phyloP scores from a whole-genome alignment of 2,888 invertebrate species.

The Meteorus cinctellus region DNA sequence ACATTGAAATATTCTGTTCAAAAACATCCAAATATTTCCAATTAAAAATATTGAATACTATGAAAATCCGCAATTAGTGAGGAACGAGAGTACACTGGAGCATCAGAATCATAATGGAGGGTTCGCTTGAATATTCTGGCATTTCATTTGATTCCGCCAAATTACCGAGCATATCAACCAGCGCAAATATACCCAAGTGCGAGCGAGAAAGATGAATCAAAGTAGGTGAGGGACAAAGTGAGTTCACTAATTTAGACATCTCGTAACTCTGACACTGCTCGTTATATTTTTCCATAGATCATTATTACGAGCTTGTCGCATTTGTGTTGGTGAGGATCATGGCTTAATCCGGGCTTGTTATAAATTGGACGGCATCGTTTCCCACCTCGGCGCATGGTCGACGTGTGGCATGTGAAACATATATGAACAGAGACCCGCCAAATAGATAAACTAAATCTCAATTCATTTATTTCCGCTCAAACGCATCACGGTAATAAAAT shows the following conservation, averaged over 20 bases:
- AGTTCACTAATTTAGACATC: conserved; percentile 62
- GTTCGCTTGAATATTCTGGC: conserved; percentile 21
- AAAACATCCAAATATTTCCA: background rate
- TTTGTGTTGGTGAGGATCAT: conserved; percentile 57
- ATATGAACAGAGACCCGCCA: conserved; percentile 20
- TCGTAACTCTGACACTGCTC: conserved; percentile 52
- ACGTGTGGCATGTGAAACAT: conserved; percentile 16
- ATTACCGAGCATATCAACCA: conserved; percentile 34
- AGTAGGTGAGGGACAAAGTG: conserved; percentile 51
- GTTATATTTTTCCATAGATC: conserved; percentile 64
- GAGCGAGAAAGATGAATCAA: conserved; percentile 28
- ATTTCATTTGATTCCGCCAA: conserved; percentile 41
- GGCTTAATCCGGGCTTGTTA: conserved; percentile 62
- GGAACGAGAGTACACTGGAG: conserved; percentile 29
- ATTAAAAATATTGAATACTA: background rate
- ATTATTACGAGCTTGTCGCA: conserved; percentile 59
- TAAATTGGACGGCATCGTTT: conserved; percentile 64
- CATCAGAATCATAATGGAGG: conserved; percentile 34
- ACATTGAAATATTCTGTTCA: background rate
- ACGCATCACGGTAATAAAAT: too few species aligned
- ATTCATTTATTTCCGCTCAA: background rate
- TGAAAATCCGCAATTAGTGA: conserved; percentile 38
- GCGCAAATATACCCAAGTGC: conserved; percentile 17
- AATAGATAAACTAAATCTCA: conserved; percentile 8
- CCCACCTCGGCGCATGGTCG: conserved; percentile 14